Percentiles rank a stretch among this genome's conserved stretches.
Evolutionary conservation across 92 coral and sea anemone species (phyloP).

Genomic region (Virgularia gustaviana): DNA sequence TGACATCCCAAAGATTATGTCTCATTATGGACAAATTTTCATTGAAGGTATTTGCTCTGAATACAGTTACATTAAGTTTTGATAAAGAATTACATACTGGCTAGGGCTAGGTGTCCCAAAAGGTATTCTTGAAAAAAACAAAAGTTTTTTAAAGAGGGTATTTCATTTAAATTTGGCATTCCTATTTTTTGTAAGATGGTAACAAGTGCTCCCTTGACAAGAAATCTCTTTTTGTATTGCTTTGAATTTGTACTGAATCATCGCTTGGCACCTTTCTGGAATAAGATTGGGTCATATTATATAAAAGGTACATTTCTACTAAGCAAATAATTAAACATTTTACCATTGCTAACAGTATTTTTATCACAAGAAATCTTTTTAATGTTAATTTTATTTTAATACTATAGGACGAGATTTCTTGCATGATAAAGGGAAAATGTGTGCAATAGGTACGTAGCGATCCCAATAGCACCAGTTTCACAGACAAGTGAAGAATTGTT

Average conservation of each 20-base stretch:
- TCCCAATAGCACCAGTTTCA: background rate
- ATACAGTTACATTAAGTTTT: background rate
- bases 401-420: constrained; percentile 55
- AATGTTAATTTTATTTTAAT: constrained; percentile 18
- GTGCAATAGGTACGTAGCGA: constrained; percentile 25
- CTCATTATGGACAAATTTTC: constrained; percentile 49
- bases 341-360: background rate
- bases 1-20: constrained; percentile 48
- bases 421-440: background rate
- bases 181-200: no score
- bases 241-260: constrained; percentile 77
- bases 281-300: constrained; percentile 78
- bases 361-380: background rate
- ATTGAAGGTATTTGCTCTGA: constrained; percentile 54
- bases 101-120: no score
- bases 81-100: background rate
- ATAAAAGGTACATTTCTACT: constrained; percentile 61
- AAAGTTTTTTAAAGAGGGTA: no score
- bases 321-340: no score
- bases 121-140: no score
- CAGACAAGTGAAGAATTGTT: background rate
- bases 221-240: constrained; percentile 69
- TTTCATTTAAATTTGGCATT: no score
- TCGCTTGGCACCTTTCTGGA: constrained; percentile 94
- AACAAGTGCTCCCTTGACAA: constrained; percentile 59